These are phyloP conservation scores for Harpalus rufipes DNA, from an alignment of 2,888 invertebrate species.

Conservation along the genomic window DNA sequence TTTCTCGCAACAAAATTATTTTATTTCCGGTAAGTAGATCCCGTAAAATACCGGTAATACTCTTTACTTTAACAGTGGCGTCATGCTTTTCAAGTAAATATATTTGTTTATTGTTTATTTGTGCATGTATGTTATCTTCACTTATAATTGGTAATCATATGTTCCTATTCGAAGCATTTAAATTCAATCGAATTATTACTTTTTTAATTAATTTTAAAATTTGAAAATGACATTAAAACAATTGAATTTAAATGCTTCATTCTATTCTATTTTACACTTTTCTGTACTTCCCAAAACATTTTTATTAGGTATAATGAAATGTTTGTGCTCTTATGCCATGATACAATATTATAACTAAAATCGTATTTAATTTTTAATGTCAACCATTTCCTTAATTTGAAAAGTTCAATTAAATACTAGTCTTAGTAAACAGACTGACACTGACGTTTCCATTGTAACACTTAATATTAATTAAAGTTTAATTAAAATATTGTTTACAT, in stretches of 20 bases:
- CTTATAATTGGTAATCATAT: neutral
- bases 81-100: neutral
- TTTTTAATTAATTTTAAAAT: too few species aligned
- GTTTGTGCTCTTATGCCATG: too few species aligned
- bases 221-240: too few species aligned
- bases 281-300: too few species aligned
- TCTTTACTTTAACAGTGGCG: slow-evolving; percentile 13
- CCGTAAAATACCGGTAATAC: slow-evolving; percentile 10
- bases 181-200: too few species aligned
- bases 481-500: neutral
- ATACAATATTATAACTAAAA: too few species aligned
- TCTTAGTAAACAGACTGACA: neutral
- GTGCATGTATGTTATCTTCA: slow-evolving; percentile 3
- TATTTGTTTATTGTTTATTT: neutral
- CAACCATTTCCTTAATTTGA: too few species aligned
- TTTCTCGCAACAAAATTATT: slow-evolving; percentile 48
- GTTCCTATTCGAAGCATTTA: neutral
- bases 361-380: too few species aligned
- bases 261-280: too few species aligned
- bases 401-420: too few species aligned
- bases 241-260: too few species aligned
- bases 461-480: neutral
- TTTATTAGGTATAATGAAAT: too few species aligned
- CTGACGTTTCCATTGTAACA: neutral
- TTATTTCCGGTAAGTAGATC: slow-evolving; percentile 49